These are phyloP conservation scores for Actenoides hombroni DNA, from an alignment of 2,113 vertebrate genomes.

Conservation along the genomic window DNA sequence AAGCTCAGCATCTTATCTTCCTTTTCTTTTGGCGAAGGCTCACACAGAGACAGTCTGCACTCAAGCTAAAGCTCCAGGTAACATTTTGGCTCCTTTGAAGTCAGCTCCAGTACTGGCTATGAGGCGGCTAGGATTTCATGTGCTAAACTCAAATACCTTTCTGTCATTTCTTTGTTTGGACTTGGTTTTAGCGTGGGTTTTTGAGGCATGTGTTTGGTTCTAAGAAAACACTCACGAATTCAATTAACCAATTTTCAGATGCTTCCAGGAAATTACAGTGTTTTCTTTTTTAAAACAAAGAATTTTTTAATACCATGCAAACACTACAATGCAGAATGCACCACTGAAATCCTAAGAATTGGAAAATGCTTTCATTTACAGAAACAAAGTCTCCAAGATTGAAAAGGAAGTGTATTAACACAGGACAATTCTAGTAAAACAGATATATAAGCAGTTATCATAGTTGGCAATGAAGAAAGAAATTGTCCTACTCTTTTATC, in stretches of 20 bases:
- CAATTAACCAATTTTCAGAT: neutral
- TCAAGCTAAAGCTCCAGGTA: neutral
- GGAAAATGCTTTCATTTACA: neutral
- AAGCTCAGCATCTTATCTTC: neutral
- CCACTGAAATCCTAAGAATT: neutral
- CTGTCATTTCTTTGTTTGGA: neutral
- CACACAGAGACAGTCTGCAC: neutral
- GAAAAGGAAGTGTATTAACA: neutral
- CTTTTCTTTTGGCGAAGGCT: neutral
- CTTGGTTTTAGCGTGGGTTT: neutral
- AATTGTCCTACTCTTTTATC: neutral
- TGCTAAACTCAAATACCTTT: neutral
- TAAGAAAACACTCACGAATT: neutral
- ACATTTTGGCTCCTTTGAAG: neutral
- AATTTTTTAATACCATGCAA: neutral
- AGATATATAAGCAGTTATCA: neutral
- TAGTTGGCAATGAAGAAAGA: neutral
- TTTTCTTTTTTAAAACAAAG: neutral
- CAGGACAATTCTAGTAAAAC: neutral
- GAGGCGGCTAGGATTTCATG: neutral
- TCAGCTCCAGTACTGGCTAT: neutral
- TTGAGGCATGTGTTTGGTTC: neutral
- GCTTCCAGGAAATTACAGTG: fast-evolving
- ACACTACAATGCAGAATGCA: neutral
- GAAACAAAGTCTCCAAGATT: neutral